Percentiles rank a stretch among this genome's conserved stretches.
Conservation (phyloP, 2,888 invertebrate species). For the Leptothorax acervorum region DNA sequence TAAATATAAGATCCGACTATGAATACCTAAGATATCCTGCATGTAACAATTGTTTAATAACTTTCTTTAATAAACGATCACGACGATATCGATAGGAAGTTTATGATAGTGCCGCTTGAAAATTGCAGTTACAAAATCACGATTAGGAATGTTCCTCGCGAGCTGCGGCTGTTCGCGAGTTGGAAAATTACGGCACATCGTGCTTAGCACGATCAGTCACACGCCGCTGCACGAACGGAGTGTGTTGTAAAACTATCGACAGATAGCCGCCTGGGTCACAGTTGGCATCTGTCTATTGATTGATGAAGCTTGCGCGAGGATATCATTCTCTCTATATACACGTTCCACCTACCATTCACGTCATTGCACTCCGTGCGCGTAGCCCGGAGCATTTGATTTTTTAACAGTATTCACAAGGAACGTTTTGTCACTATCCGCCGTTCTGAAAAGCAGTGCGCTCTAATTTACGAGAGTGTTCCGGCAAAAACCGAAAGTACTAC, state of each 20-base stretch:
- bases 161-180: neutral
- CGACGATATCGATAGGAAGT: neutral
- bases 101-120: neutral
- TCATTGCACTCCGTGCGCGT: neutral
- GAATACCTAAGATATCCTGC: too few species aligned
- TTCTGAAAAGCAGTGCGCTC: conserved; percentile 20
- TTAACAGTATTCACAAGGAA: conserved; percentile 35
- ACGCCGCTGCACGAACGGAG: conserved; percentile 5
- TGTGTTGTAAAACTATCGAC: conserved; percentile 49
- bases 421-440: conserved; percentile 16
- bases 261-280: conserved; percentile 26
- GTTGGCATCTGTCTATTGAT: conserved; percentile 51
- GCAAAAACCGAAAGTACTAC: neutral
- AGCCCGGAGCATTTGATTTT: conserved; percentile 39
- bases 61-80: neutral
- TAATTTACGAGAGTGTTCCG: conserved; percentile 41
- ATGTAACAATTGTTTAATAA: neutral
- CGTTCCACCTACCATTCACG: conserved; percentile 28
- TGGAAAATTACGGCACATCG: conserved; percentile 30
- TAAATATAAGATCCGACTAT: too few species aligned
- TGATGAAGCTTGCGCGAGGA: conserved; percentile 41
- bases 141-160: neutral
- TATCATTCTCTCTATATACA: conserved; percentile 31
- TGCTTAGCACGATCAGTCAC: conserved; percentile 12
- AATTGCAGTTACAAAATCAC: neutral